Evolutionary conservation across 2,888 invertebrate genomes (phyloP).

Genomic region (Drosophila ochracea): DNA sequence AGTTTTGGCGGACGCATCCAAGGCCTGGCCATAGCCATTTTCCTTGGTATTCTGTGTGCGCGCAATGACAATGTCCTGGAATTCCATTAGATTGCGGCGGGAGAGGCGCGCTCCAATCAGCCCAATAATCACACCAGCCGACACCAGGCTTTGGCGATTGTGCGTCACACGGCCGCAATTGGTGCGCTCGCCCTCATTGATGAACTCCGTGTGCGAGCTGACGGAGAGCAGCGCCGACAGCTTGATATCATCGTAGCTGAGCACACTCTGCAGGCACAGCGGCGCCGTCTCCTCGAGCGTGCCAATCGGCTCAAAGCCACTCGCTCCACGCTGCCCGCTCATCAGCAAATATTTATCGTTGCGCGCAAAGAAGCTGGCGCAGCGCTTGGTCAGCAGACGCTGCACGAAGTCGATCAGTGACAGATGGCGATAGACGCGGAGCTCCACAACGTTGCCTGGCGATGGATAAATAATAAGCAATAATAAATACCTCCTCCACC

Average conservation of each 20-base stretch:
- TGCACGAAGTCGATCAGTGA: slow-evolving; percentile 86
- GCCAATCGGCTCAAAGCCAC: slow-evolving; percentile 87
- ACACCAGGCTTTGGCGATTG: slow-evolving; percentile 84
- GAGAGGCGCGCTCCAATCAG: slow-evolving; percentile 86
- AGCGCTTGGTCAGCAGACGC: slow-evolving; percentile 86
- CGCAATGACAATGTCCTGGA: slow-evolving; percentile 86
- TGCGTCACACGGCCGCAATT: slow-evolving; percentile 86
- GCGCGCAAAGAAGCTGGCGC: slow-evolving; percentile 86
- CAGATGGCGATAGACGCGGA: slow-evolving; percentile 71
- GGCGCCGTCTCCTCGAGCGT: slow-evolving; percentile 85
- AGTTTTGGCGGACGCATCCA: slow-evolving; percentile 26
- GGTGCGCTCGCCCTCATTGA: slow-evolving; percentile 87
- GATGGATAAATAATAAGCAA: neutral
- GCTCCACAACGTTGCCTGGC: slow-evolving; percentile 58
- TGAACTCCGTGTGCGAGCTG: slow-evolving; percentile 87
- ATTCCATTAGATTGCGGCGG: slow-evolving; percentile 86
- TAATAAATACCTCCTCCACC: neutral
- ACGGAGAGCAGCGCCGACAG: slow-evolving; percentile 86
- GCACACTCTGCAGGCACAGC: slow-evolving; percentile 85
- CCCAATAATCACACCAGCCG: slow-evolving; percentile 86
- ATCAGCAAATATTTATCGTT: slow-evolving; percentile 85
- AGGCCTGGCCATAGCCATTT: slow-evolving; percentile 85
- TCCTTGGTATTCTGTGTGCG: slow-evolving; percentile 86
- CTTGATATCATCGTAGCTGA: slow-evolving; percentile 88
- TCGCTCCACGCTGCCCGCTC: slow-evolving; percentile 85